phyloP scores from a whole-genome alignment of 2,797 vertebrate species.

The Anguilla megastoma region DNA sequence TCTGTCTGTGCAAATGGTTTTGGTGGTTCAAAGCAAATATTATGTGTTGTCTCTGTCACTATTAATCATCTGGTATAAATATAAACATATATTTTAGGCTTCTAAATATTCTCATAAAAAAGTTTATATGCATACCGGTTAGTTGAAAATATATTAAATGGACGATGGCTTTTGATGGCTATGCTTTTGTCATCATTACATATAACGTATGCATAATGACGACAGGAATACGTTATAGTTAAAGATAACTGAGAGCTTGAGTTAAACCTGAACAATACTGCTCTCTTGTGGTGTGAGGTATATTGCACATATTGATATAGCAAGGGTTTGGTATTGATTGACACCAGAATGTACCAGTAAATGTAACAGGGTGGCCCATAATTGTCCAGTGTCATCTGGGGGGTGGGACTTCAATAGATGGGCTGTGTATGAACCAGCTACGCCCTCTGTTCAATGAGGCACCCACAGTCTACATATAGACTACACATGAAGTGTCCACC shows the following conservation, averaged over 20 bases:
- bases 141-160: background rate
- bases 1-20: background rate
- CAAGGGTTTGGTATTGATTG: background rate
- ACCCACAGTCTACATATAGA: background rate
- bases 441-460: background rate
- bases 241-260: background rate
- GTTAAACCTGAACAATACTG: slow-evolving; percentile 1
- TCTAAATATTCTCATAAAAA: background rate
- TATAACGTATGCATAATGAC: background rate
- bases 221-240: background rate
- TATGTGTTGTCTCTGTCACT: background rate
- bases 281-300: background rate
- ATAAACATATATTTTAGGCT: background rate
- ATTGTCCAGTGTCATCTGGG: background rate
- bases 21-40: background rate
- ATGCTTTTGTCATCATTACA: background rate
- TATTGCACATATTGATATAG: background rate
- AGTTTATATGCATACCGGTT: background rate
- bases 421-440: background rate
- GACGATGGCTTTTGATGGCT: background rate
- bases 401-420: background rate
- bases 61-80: too few species aligned
- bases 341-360: background rate
- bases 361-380: background rate
- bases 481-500: background rate